Base-by-base conservation (phyloP, 2,888 invertebrate genomes). In the Macaria liturata region DNA sequence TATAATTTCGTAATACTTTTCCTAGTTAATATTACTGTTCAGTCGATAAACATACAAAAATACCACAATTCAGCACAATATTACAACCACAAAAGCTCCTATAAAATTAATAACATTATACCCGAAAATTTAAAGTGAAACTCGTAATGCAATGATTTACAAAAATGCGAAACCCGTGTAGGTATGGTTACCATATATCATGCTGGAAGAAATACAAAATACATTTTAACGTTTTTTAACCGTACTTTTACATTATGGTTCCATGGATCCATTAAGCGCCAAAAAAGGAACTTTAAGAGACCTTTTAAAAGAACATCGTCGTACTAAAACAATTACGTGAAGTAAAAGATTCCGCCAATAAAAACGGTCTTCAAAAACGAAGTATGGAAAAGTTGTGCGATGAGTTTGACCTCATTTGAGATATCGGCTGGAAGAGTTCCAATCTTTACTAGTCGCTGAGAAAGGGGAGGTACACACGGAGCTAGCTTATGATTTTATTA, bases 371-470 rank as follows among this genome's bases (percentile, higher is more conserved):
- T 59, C 69, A 67, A 60, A 60, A 60, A 50, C 59, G 55, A 67
- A 74, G 70, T 63, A 59, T 59, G 52, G 59, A 69, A 72, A 75
- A 78, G 71, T 75, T 72, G 62, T 68, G 64, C 69, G 69, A 66
- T 66, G 67, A 78, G 80, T 84, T 81, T 80, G 86, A 85, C 86
- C 87, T 76, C 81, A 75, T 85, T 87, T 79, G 68, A 80, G 74
- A 78, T 80, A 84, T 85, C 77, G 76, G 76, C 80, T 88, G 86
- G 87, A 86, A 81, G 75, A 70, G 72, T 72, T 85, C 87, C 87
- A 87, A 87, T 83, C 77, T 78, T 65, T 62, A 3, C 34, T 37
- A 37, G 34, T 37, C 20, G 20, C 20, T 20, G 2, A 2, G 20
- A 20, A 20, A 20, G 20, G 20, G 20, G 1, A 2, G 20, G 1